Conservation (phyloP, 2,113 vertebrate species). For the Apodemus speciosus region DNA sequence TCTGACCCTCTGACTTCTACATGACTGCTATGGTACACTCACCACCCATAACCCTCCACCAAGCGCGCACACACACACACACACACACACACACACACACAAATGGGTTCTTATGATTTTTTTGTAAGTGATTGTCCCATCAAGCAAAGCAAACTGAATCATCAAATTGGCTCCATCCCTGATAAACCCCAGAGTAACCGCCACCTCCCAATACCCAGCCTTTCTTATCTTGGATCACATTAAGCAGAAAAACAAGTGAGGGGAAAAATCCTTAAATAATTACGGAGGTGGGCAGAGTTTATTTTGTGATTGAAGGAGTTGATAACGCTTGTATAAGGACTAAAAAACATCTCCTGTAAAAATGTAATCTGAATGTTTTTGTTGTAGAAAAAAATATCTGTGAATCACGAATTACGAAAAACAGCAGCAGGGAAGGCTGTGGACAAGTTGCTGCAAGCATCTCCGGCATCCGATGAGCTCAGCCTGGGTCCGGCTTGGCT, state of each 20-base stretch:
- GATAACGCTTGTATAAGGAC: slow-evolving; percentile 82
- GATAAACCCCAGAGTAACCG: slow-evolving; percentile 48
- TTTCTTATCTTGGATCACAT: slow-evolving; percentile 67
- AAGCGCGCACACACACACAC: too few relatives aligned
- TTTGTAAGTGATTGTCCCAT: not conserved
- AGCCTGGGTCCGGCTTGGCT: slow-evolving; percentile 82
- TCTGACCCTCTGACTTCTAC: too few relatives aligned
- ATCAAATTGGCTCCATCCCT: slow-evolving; percentile 58
- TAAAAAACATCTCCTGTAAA: slow-evolving; percentile 82
- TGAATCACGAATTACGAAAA: slow-evolving; percentile 84
- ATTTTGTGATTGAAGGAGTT: slow-evolving; percentile 80
- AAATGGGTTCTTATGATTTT: not conserved
- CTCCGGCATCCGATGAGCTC: slow-evolving; percentile 85
- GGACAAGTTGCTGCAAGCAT: slow-evolving; percentile 86
- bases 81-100: too few relatives aligned
- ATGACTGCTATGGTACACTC: not conserved
- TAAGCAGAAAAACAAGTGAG: slow-evolving; percentile 74
- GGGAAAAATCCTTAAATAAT: slow-evolving; percentile 76
- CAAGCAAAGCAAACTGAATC: slow-evolving; percentile 63
- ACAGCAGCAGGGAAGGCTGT: slow-evolving; percentile 77
- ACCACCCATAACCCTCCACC: too few relatives aligned
- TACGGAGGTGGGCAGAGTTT: slow-evolving; percentile 78
- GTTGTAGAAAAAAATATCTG: slow-evolving; percentile 82
- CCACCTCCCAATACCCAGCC: slow-evolving; percentile 61
- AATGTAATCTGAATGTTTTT: slow-evolving; percentile 85